Evolutionary conservation across 1,140 invertebrate genomes (phyloP).

Genomic region (Nylanderia fulva): DNA sequence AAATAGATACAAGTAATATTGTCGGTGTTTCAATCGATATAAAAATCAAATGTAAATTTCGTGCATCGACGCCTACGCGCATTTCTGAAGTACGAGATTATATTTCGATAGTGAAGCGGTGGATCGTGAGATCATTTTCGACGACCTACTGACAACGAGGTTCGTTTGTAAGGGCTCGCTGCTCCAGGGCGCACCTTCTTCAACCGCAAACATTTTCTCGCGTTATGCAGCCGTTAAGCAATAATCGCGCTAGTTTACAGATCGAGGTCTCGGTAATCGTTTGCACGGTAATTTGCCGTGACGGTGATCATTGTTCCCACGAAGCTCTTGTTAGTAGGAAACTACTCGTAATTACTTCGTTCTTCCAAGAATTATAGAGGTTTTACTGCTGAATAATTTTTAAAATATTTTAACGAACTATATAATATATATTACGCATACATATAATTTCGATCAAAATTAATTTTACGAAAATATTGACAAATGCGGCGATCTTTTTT

Average conservation of each 20-base stretch:
- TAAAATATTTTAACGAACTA: no score
- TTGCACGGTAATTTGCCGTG: background rate
- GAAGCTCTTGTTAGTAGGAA: background rate
- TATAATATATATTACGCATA: no score
- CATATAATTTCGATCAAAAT: background rate
- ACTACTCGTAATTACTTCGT: no score
- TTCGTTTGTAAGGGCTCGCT: background rate
- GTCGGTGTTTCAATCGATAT: conserved; percentile 24
- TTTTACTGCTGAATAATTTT: no score
- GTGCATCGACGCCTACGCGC: conserved; percentile 20
- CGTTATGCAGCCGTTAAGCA: conserved; percentile 23
- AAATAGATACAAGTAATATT: conserved; percentile 34
- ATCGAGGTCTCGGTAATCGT: conserved; percentile 19
- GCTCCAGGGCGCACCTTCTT: background rate
- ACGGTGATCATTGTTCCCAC: background rate
- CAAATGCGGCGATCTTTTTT: background rate
- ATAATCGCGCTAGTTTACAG: background rate
- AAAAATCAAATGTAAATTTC: conserved; percentile 39
- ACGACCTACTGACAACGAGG: conserved; percentile 14
- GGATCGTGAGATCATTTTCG: conserved; percentile 40
- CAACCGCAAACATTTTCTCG: conserved; percentile 24
- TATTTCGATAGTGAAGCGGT: background rate
- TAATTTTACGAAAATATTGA: background rate
- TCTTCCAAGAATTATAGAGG: background rate
- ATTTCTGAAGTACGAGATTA: background rate